Percentiles rank a stretch among this genome's conserved stretches.
Conservation (phyloP, 2,113 vertebrate genomes). For the Nestor notabilis region DNA sequence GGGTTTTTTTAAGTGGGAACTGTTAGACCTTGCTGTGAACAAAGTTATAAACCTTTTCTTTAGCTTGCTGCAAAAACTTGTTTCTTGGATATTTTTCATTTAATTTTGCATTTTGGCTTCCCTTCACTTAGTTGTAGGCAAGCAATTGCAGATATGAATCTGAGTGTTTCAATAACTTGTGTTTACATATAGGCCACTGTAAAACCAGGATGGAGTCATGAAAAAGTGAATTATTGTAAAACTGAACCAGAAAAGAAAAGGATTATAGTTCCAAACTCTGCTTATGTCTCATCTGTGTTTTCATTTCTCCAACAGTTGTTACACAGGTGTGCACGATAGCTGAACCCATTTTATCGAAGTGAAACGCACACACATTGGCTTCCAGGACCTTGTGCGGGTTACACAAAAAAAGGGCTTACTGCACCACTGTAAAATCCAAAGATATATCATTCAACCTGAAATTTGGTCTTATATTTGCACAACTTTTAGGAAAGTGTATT, state of each 20-base stretch:
- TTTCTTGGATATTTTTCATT: not conserved
- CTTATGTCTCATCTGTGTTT: not conserved
- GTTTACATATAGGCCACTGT: not conserved
- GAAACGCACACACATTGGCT: not conserved
- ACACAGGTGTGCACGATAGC: not conserved
- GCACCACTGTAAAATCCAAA: not conserved
- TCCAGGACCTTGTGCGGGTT: not conserved
- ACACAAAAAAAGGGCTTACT: not conserved
- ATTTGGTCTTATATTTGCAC: not conserved
- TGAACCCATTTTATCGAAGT: not conserved
- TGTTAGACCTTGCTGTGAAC: slow-evolving; percentile 19
- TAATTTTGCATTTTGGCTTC: not conserved
- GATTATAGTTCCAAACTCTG: not conserved
- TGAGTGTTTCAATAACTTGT: not conserved
- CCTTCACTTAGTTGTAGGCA: not conserved
- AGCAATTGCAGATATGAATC: not conserved
- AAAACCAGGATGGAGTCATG: not conserved
- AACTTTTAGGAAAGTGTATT: not conserved
- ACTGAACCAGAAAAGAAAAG: not conserved
- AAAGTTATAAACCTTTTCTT: slow-evolving; percentile 13
- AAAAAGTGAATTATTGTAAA: not conserved
- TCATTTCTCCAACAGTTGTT: not conserved
- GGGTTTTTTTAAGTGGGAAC: slow-evolving; percentile 4
- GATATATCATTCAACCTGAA: not conserved
- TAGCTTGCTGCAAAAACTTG: not conserved